Percentiles rank a stretch among this genome's conserved stretches.
phyloP scores from a whole-genome alignment of 2,113 vertebrate species.

The Fulmarus glacialis region DNA sequence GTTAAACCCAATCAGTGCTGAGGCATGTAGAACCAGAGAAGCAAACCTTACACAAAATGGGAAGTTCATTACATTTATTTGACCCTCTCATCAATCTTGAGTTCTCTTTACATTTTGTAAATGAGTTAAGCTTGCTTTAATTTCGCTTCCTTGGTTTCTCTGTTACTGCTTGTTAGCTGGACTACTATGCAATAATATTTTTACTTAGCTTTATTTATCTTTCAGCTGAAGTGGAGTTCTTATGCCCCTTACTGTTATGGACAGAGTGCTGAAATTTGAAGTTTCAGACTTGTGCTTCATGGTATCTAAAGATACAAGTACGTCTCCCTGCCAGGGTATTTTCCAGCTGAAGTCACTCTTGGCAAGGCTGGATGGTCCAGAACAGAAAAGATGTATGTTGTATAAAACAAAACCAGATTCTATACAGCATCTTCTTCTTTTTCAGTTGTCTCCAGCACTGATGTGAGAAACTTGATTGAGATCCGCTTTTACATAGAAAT shows the following conservation, averaged over 20 bases:
- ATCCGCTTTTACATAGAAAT: neutral
- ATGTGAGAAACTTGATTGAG: neutral
- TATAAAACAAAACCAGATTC: conserved; percentile 5
- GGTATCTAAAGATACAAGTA: conserved; percentile 36
- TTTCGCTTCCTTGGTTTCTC: neutral
- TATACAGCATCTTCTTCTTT: neutral
- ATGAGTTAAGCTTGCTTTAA: neutral
- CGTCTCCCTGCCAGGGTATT: conserved; percentile 22
- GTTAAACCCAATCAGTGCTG: neutral
- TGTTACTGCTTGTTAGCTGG: neutral
- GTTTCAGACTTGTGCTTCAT: conserved; percentile 1
- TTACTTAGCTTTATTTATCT: conserved; percentile 28
- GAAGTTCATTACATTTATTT: neutral
- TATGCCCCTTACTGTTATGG: neutral
- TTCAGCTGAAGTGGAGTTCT: conserved; percentile 6
- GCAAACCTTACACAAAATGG: neutral
- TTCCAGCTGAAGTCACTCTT: conserved; percentile 69
- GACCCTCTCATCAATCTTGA: neutral
- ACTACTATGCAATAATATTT: neutral
- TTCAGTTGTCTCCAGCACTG: neutral
- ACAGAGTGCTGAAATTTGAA: conserved; percentile 40
- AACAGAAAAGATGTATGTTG: conserved; percentile 39
- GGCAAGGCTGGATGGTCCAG: neutral
- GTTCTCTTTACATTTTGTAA: neutral
- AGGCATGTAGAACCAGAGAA: neutral